Evolutionary conservation across 1,140 invertebrate genomes (phyloP).

Genomic region (Babylonia areolata): DNA sequence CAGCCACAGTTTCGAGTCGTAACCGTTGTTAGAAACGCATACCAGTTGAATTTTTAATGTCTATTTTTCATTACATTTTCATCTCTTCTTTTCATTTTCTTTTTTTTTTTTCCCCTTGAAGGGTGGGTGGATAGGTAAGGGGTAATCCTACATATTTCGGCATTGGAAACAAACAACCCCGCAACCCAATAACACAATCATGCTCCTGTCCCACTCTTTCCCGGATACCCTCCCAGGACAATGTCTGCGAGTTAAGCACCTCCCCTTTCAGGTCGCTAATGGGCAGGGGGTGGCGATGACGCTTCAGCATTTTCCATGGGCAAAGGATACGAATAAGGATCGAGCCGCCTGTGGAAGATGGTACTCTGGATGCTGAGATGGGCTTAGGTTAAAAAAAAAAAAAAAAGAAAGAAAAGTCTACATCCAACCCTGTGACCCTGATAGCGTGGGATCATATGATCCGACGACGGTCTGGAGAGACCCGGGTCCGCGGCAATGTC

Average conservation of each 20-base stretch:
- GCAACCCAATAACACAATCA: too few relatives aligned
- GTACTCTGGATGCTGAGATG: neutral
- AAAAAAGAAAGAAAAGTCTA: neutral
- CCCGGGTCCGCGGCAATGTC: neutral
- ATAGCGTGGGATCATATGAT: neutral
- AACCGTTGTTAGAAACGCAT: too few relatives aligned
- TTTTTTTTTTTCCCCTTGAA: too few relatives aligned
- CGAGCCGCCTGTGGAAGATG: neutral
- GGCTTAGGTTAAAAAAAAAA: neutral
- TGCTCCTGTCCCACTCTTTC: neutral
- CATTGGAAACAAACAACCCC: too few relatives aligned
- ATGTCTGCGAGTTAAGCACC: neutral
- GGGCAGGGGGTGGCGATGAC: neutral
- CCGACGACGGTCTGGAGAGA: neutral
- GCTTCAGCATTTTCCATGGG: neutral
- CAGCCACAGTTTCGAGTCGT: too few relatives aligned
- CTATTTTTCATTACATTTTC: too few relatives aligned
- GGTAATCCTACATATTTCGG: too few relatives aligned
- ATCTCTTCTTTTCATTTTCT: too few relatives aligned
- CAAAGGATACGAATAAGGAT: neutral
- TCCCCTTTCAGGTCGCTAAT: slow-evolving; percentile 2
- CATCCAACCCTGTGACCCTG: neutral
- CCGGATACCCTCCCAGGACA: neutral
- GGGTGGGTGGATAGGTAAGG: too few relatives aligned
- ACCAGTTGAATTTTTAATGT: too few relatives aligned